Evolutionary conservation across 1,140 invertebrate species (phyloP).

Genomic region (Drosophila mojavensis): DNA sequence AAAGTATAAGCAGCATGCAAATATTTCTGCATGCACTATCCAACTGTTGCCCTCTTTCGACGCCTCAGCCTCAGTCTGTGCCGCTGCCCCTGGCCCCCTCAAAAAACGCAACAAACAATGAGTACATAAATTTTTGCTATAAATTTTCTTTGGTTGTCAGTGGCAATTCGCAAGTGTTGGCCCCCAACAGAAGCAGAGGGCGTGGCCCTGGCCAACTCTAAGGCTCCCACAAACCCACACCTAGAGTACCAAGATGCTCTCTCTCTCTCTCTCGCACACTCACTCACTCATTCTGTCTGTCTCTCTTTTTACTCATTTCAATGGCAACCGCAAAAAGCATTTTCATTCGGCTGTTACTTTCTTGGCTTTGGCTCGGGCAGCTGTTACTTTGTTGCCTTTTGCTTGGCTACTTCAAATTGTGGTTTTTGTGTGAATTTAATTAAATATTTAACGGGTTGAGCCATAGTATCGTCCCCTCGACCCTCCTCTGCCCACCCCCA

Average conservation of each 20-base stretch:
- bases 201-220: too few relatives aligned
- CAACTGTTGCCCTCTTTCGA: conserved; percentile 19
- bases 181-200: neutral
- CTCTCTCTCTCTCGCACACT: too few relatives aligned
- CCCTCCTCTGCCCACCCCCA: too few relatives aligned
- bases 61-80: too few relatives aligned
- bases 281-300: neutral
- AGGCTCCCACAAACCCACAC: neutral
- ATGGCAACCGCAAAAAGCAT: conserved; percentile 76
- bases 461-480: neutral
- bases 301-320: conserved; percentile 67
- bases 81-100: neutral
- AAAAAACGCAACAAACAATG: conserved; percentile 57
- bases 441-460: conserved; percentile 69
- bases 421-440: conserved; percentile 75
- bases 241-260: neutral
- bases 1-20: conserved; percentile 77
- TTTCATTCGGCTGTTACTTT: conserved; percentile 69
- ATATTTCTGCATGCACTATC: conserved; percentile 71
- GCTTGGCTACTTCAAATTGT: conserved; percentile 42
- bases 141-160: conserved; percentile 80
- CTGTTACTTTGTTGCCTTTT: conserved; percentile 23
- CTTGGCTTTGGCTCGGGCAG: conserved; percentile 45
- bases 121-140: conserved; percentile 78
- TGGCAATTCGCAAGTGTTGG: conserved; percentile 73